These are phyloP conservation scores for Aegotheles bennettii DNA, from an alignment of 2,113 vertebrate species.

Conservation along the genomic window DNA sequence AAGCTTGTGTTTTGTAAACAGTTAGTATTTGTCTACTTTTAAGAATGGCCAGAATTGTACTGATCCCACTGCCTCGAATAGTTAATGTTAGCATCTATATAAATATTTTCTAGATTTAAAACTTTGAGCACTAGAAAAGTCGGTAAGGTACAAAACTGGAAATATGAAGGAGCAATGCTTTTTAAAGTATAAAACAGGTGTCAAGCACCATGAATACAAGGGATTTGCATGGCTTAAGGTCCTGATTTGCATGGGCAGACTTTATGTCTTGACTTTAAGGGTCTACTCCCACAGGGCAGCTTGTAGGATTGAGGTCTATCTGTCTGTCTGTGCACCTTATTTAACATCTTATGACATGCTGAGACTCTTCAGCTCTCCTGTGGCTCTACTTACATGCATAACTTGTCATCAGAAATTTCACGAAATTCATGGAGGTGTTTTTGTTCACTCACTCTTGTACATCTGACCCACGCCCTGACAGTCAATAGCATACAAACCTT, in stretches of 20 bases:
- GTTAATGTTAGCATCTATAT: background rate
- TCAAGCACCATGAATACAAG: background rate
- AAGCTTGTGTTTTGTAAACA: background rate
- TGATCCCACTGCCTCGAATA: background rate
- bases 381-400: slow-evolving; percentile 1
- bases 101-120: background rate
- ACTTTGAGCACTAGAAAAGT: background rate
- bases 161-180: background rate
- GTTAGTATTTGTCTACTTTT: background rate
- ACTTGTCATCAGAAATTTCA: slow-evolving; percentile 25
- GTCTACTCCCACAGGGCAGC: background rate
- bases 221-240: slow-evolving; percentile 13
- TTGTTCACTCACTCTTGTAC: background rate
- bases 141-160: background rate
- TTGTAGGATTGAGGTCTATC: slow-evolving; percentile 30
- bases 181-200: background rate
- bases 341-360: slow-evolving; percentile 27
- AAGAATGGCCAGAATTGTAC: background rate
- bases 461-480: background rate
- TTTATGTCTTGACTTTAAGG: background rate
- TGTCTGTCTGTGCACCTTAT: slow-evolving; percentile 22
- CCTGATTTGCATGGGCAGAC: background rate
- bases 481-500: background rate
- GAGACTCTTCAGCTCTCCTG: background rate
- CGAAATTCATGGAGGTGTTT: background rate